Evolutionary conservation across 1,140 invertebrate species (phyloP), one percentile per base, ranked within the genome.

Genomic region (Drosophila kurseongensis): DNA sequence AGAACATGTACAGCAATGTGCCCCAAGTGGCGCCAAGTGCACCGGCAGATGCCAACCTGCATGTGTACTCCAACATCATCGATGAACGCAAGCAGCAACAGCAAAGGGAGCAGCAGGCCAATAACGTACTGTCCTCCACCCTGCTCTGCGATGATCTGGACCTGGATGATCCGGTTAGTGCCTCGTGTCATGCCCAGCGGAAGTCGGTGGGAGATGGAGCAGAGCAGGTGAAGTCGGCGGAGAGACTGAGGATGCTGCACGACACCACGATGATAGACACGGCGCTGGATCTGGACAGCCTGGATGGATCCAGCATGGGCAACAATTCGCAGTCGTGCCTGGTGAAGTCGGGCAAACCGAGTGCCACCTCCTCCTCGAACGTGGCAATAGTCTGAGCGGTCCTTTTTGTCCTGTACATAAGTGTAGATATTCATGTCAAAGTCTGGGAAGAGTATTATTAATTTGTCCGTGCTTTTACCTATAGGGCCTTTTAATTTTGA

Each of bases 211-310:
- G 73, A 40, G 84, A 84, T 29, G 84, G 84, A 89, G 68, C 82
- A 32, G 84, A 90, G 55, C 80, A 89, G 47, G 60, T 54, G 9
- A 89, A 89, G 52, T 83, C 93, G 71, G 95, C 95, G 1, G 96
- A 95, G 82, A 94, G 95, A 73, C 93, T 97, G 78, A 93, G 95
- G 74, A 92, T 97, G 68, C 93, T 97, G 60, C 96, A 96, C 79
- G 96, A 97, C 91, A 96, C 96, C 13, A 97, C 96, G 6, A 97
- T 97, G 96, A 97, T 97, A 81, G 96, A 97, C 81, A 96, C 96
- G 27, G 96, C 96, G 9, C 93, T 97, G 58, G 97, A 97, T 93
- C 93, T 97, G 61, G 97, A 97, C 92, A 96, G 96, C 62, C 92
- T 96, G 56, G 96, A 92, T 50, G 91, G 90, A 9, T 91, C 91